A percentile compares a stretch with the other conserved stretches of the same genome.
Evolutionary conservation across 92 coral and sea anemone species (phyloP).

Genomic region (Virgularia gustaviana): DNA sequence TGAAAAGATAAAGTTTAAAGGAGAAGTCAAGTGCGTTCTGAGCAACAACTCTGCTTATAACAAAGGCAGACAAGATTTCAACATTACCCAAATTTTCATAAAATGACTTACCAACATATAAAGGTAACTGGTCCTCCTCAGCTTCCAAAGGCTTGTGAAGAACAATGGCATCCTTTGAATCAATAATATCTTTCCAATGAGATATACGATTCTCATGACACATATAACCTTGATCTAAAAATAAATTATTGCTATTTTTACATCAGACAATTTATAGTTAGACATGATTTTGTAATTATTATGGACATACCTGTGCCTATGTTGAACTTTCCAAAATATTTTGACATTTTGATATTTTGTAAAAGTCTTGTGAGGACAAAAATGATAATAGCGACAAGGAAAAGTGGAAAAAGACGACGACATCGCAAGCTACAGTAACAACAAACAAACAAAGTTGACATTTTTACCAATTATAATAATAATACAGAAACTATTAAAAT

Average conservation of each 20-base stretch:
- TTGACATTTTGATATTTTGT: conserved; percentile 6
- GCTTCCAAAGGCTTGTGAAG: conserved; percentile 68
- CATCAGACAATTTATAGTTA: no score
- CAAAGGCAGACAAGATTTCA: no score
- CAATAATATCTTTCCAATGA: conserved; percentile 69
- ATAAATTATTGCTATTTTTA: background rate
- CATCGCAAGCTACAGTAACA: conserved; percentile 21
- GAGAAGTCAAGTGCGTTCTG: background rate
- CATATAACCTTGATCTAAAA: conserved; percentile 74
- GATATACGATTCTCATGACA: conserved; percentile 72
- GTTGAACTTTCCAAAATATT: conserved; percentile 19
- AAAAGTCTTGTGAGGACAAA: conserved; percentile 6
- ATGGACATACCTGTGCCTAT: background rate
- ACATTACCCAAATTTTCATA: no score
- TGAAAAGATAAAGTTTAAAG: background rate
- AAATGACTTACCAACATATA: conserved; percentile 82
- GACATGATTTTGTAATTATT: no score
- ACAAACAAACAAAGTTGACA: no score
- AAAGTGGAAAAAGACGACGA: conserved; percentile 6
- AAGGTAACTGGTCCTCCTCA: conserved; percentile 64
- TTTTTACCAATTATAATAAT: no score
- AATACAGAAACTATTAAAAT: no score
- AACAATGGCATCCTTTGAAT: conserved; percentile 68
- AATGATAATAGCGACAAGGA: background rate
- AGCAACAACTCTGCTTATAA: no score